These are phyloP conservation scores for Diadophis punctatus DNA, from an alignment of 2,113 vertebrate species.

Conservation along the genomic window DNA sequence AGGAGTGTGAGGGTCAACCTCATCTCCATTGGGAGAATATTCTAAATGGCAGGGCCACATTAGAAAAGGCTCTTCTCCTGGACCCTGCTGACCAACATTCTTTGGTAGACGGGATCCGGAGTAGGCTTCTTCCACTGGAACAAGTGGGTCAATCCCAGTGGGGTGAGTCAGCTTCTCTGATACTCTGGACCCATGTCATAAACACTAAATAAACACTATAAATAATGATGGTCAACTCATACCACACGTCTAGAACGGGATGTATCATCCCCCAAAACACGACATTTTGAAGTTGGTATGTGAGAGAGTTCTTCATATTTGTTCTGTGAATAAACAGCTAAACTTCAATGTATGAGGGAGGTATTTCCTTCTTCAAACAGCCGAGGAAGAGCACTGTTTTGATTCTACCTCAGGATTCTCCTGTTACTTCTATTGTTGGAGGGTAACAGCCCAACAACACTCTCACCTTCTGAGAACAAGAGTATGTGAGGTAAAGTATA, in stretches of 20 bases:
- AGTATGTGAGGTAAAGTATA: background rate
- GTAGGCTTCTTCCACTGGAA: background rate
- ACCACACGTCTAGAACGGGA: too few relatives aligned
- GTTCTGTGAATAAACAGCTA: background rate
- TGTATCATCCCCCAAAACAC: background rate
- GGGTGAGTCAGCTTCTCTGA: background rate
- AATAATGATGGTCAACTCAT: background rate
- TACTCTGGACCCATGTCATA: background rate
- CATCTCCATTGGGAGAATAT: background rate
- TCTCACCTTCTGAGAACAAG: background rate
- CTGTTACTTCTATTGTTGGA: background rate
- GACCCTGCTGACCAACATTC: background rate
- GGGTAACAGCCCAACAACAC: background rate
- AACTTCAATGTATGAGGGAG: slow-evolving; percentile 4
- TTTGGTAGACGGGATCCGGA: background rate
- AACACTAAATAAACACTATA: background rate
- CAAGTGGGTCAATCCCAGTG: background rate
- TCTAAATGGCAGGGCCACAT: background rate
- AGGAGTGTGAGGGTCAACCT: too few relatives aligned
- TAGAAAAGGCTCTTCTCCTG: too few relatives aligned
- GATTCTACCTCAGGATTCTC: background rate
- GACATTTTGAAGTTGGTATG: background rate
- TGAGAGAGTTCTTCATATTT: background rate
- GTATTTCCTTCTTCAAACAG: slow-evolving; percentile 34
- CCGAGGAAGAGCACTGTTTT: slow-evolving; percentile 22